A percentile compares a stretch with the other conserved stretches of the same genome.
Evolutionary conservation across 2,797 vertebrate species (phyloP).

Genomic region (Mus minutoides): DNA sequence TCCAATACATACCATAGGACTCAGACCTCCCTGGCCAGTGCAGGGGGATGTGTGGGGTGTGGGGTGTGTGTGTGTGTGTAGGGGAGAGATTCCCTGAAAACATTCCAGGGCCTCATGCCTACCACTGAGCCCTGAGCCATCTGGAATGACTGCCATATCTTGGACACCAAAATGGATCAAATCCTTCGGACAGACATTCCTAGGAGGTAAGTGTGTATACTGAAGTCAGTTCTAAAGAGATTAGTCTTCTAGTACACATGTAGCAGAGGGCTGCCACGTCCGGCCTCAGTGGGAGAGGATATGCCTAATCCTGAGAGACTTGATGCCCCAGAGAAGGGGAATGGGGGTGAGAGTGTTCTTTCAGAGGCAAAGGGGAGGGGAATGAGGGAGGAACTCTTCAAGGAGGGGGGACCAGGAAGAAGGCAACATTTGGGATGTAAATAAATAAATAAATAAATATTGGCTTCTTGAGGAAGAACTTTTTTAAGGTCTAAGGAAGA

Average conservation of each 20-base stretch:
- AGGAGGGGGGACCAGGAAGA: neutral
- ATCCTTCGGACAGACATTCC: neutral
- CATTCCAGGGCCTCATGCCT: neutral
- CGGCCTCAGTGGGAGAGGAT: neutral
- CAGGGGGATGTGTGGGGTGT: too few species aligned
- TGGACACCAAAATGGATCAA: neutral
- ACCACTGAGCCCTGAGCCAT: neutral
- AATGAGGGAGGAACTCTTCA: neutral
- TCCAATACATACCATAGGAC: neutral
- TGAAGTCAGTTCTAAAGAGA: neutral
- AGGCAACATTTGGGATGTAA: neutral
- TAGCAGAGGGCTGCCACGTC: neutral
- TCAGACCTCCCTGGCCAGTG: neutral
- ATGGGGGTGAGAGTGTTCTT: neutral
- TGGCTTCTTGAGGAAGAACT: neutral
- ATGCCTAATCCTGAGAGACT: neutral
- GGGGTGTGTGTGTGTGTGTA: too few species aligned
- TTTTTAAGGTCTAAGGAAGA: neutral
- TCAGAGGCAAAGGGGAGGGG: neutral
- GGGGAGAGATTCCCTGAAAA: neutral
- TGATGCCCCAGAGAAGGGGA: neutral
- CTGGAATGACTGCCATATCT: neutral
- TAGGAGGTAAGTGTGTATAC: neutral
- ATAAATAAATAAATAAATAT: neutral
- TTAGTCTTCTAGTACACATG: neutral